Evolutionary conservation across 2,113 vertebrate species (phyloP).

Genomic region (Nanger granti): DNA sequence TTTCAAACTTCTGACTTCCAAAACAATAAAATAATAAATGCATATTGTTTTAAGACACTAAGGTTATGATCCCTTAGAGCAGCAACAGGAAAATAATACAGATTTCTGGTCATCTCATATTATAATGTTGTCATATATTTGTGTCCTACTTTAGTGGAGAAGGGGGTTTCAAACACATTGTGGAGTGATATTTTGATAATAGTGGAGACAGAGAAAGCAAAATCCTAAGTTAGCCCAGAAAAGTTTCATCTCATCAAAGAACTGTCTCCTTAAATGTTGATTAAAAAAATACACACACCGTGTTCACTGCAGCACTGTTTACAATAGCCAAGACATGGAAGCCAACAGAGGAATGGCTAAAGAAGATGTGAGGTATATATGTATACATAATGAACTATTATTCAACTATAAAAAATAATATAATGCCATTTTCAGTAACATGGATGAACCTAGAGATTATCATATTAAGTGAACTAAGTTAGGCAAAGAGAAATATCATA

Average conservation of each 20-base stretch:
- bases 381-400: background rate
- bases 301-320: background rate
- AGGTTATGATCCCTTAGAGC: background rate
- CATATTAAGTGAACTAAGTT: background rate
- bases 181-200: background rate
- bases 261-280: background rate
- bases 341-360: background rate
- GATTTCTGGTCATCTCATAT: background rate
- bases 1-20: background rate
- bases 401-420: background rate
- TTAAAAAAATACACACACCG: background rate
- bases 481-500: background rate
- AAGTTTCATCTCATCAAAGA: background rate
- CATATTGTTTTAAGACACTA: background rate
- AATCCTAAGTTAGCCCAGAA: background rate
- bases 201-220: background rate
- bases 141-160: background rate
- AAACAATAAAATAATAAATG: background rate
- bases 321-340: background rate
- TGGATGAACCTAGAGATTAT: background rate
- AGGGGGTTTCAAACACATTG: background rate
- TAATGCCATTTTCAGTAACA: background rate
- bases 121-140: background rate
- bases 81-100: background rate
- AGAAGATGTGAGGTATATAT: background rate